phyloP scores from a whole-genome alignment of 2,797 vertebrate genomes.

The Mus minutoides region DNA sequence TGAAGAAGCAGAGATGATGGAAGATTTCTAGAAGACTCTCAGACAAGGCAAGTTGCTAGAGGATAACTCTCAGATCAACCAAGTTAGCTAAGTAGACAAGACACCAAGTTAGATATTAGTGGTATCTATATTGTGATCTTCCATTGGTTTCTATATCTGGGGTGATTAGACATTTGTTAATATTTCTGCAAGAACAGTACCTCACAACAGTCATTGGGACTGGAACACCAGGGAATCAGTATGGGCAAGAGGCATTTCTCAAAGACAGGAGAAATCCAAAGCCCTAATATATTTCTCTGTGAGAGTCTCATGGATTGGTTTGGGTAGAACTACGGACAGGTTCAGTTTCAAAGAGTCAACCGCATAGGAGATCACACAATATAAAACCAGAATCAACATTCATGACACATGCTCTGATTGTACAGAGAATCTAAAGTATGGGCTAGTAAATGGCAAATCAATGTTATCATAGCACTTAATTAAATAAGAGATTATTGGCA shows the following conservation, averaged over 20 bases:
- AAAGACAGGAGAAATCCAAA: background rate
- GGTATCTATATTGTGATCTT: background rate
- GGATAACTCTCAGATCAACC: background rate
- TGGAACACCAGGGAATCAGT: accelerated
- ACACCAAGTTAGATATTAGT: background rate
- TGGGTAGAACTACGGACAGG: background rate
- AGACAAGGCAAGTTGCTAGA: background rate
- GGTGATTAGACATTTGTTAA: background rate
- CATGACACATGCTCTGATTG: background rate
- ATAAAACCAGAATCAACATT: background rate
- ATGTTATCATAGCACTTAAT: background rate
- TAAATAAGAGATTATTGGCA: background rate
- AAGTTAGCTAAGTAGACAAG: background rate
- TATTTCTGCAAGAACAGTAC: background rate
- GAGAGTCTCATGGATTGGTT: background rate
- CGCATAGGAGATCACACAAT: background rate
- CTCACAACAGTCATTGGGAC: background rate
- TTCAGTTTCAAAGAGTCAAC: background rate
- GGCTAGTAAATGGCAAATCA: background rate
- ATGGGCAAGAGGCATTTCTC: accelerated
- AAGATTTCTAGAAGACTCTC: background rate
- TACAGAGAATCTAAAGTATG: background rate
- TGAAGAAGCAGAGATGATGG: background rate
- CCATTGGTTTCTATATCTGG: background rate
- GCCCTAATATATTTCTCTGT: accelerated